Percentiles rank a stretch among this genome's conserved stretches.
Evolutionary conservation across 2,797 vertebrate species (phyloP).

Genomic region (Sebastes flavidus): DNA sequence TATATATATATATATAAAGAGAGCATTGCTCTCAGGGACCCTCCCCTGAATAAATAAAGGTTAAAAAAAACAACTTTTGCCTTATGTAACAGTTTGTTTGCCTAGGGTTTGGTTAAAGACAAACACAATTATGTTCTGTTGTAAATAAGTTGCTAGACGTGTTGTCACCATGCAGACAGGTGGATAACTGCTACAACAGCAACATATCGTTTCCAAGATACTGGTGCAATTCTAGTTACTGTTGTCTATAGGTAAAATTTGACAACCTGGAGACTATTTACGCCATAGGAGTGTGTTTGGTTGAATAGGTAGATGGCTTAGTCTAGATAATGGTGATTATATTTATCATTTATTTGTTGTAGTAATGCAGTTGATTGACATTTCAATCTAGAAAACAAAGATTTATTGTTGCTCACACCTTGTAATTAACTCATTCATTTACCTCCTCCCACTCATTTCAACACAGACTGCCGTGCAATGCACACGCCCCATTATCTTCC

Average conservation of each 20-base stretch:
- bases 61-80: not conserved
- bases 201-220: not conserved
- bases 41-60: too few relatives aligned
- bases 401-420: not conserved
- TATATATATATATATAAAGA: too few relatives aligned
- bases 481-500: not conserved
- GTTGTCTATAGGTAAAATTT: conserved; percentile 40
- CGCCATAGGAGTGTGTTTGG: not conserved
- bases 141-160: not conserved
- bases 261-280: conserved; percentile 12
- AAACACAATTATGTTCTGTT: not conserved
- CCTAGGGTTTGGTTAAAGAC: not conserved
- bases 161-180: not conserved
- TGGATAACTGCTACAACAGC: not conserved
- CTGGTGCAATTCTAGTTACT: not conserved
- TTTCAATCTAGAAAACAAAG: not conserved
- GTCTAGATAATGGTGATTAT: not conserved
- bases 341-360: not conserved
- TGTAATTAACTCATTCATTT: not conserved
- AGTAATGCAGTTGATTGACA: not conserved
- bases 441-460: not conserved
- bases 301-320: not conserved
- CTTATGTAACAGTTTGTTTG: not conserved
- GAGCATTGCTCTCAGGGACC: too few relatives aligned
- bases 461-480: not conserved